Evolutionary conservation across 2,888 invertebrate species (phyloP).

Genomic region (Hemaris fuciformis): DNA sequence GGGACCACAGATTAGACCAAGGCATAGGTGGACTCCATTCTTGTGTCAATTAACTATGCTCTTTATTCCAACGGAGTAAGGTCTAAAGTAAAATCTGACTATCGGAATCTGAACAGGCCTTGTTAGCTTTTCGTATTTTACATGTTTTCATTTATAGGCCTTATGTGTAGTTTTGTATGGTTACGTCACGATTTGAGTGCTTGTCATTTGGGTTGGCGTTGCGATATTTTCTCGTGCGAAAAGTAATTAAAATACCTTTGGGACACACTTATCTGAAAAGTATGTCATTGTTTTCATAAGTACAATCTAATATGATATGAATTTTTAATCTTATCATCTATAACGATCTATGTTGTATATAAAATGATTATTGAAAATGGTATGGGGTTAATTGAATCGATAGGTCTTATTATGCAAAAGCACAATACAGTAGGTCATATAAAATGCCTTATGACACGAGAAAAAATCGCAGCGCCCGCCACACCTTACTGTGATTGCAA

Average conservation of each 20-base stretch:
- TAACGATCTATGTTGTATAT: no score
- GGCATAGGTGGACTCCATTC: no score
- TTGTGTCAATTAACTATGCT: no score
- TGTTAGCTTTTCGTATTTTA: not conserved
- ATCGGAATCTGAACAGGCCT: not conserved
- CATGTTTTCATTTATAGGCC: not conserved
- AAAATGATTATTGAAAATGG: no score
- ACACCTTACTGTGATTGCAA: constrained; percentile 16
- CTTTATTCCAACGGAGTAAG: not conserved
- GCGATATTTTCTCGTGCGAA: constrained; percentile 2
- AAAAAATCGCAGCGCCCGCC: not conserved
- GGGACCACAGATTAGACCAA: no score
- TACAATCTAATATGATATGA: no score
- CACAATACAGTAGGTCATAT: not conserved
- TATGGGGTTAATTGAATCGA: no score
- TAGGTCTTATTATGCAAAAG: not conserved
- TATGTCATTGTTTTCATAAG: not conserved
- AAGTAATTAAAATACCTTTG: no score
- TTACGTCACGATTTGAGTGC: not conserved
- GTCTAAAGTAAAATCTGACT: not conserved
- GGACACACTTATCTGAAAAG: not conserved
- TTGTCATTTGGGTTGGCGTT: not conserved
- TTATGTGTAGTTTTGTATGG: not conserved
- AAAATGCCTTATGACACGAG: not conserved
- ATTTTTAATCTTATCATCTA: no score